Evolutionary conservation across 2,888 invertebrate species (phyloP).

Genomic region (Eupeodes luniger): DNA sequence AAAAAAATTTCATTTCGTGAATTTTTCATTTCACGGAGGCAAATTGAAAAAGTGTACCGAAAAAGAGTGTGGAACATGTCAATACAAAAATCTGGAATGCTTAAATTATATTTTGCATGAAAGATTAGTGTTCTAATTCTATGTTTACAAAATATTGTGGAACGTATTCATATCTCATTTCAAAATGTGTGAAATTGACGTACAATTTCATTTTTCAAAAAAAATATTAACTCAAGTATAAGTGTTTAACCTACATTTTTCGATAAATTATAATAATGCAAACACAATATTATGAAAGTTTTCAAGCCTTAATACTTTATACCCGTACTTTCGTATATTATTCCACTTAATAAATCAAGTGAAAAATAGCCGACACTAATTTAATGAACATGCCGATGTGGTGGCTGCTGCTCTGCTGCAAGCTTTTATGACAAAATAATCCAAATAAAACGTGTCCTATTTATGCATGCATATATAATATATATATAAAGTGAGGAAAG

Average conservation of each 20-base stretch:
- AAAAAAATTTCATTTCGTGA: no score
- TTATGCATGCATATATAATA: neutral
- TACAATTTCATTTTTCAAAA: neutral
- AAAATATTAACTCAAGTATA: neutral
- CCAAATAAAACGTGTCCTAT: constrained; percentile 34
- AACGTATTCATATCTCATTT: no score
- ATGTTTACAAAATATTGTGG: no score
- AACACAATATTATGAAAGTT: neutral
- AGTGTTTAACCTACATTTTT: neutral
- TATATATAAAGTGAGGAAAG: neutral
- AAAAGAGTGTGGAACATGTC: no score
- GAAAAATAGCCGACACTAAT: constrained; percentile 29
- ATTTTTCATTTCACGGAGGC: no score
- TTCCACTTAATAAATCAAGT: constrained; percentile 16
- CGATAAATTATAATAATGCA: neutral
- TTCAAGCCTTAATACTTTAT: neutral
- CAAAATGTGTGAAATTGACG: no score
- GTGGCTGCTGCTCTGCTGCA: constrained; percentile 17
- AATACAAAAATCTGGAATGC: no score
- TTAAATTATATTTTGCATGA: no score
- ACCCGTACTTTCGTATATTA: no score
- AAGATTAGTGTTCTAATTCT: no score
- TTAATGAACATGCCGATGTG: constrained; percentile 17
- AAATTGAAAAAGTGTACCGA: no score
- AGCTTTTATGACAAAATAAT: constrained; percentile 38